phyloP scores from a whole-genome alignment of 2,113 vertebrate genomes.

The Sciurus niger region DNA sequence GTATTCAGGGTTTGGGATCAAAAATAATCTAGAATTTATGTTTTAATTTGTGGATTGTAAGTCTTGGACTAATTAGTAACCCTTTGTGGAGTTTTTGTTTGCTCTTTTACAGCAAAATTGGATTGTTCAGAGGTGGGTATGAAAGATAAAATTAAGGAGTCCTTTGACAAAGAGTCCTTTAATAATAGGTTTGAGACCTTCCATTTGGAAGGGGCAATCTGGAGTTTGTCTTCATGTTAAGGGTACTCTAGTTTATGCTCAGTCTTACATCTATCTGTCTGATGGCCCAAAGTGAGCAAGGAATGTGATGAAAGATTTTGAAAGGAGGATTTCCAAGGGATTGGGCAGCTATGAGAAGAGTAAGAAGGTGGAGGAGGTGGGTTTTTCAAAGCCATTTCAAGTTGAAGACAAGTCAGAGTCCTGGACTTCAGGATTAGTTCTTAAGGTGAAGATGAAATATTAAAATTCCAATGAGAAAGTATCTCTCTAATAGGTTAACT shows the following conservation, averaged over 20 bases:
- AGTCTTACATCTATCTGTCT: neutral
- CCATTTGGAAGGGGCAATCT: too few species aligned
- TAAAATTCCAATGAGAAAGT: neutral
- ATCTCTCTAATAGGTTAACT: neutral
- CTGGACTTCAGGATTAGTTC: neutral
- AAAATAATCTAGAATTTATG: neutral
- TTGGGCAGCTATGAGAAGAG: neutral
- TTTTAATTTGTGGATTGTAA: neutral
- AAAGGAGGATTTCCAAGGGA: neutral
- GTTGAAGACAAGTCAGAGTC: neutral
- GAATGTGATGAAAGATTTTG: neutral
- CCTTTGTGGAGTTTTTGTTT: neutral
- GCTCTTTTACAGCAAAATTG: neutral
- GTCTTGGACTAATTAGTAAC: neutral
- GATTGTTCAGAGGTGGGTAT: neutral
- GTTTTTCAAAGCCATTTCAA: neutral
- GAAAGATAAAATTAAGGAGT: neutral
- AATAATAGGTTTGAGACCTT: neutral
- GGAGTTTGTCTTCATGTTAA: neutral
- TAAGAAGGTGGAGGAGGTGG: neutral
- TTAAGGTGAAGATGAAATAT: neutral
- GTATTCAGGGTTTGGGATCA: neutral
- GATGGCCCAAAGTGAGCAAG: neutral
- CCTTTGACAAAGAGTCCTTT: neutral
- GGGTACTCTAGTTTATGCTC: neutral